Percentiles rank a stretch among this genome's conserved stretches.
phyloP scores from a whole-genome alignment of 2,113 vertebrate genomes.

The Acrocephalus arundinaceus region DNA sequence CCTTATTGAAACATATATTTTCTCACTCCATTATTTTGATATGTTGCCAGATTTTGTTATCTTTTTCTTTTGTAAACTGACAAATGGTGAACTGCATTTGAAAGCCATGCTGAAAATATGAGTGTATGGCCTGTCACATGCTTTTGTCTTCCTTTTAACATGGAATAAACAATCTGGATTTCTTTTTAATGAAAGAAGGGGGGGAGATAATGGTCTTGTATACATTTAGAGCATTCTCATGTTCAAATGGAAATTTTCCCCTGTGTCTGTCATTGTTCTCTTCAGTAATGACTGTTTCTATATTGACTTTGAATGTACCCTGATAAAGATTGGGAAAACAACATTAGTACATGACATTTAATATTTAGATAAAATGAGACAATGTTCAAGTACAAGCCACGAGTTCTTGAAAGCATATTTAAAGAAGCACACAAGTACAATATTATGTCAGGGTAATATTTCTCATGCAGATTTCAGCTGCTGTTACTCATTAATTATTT shows the following conservation, averaged over 20 bases:
- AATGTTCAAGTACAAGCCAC: accelerated
- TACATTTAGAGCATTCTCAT: neutral
- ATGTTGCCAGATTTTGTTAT: neutral
- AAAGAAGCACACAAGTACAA: neutral
- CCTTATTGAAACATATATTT: neutral
- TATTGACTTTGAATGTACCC: neutral
- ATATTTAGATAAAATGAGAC: neutral
- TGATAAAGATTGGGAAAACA: neutral
- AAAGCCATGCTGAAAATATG: neutral
- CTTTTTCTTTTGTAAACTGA: neutral
- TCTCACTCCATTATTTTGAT: neutral
- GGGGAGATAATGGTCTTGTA: neutral
- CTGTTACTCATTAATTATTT: slow-evolving; percentile 20
- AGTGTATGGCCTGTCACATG: neutral
- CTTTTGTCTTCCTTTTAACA: neutral
- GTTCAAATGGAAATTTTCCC: neutral
- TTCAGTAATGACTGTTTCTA: neutral
- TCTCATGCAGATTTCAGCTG: neutral
- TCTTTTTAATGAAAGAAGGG: neutral
- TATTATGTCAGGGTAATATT: neutral
- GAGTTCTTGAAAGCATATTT: neutral
- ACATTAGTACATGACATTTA: neutral
- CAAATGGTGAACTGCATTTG: neutral
- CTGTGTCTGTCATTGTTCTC: neutral
- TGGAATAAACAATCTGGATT: neutral